phyloP scores from a whole-genome alignment of 2,888 invertebrate genomes.

The Keiferia lycopersicella region DNA sequence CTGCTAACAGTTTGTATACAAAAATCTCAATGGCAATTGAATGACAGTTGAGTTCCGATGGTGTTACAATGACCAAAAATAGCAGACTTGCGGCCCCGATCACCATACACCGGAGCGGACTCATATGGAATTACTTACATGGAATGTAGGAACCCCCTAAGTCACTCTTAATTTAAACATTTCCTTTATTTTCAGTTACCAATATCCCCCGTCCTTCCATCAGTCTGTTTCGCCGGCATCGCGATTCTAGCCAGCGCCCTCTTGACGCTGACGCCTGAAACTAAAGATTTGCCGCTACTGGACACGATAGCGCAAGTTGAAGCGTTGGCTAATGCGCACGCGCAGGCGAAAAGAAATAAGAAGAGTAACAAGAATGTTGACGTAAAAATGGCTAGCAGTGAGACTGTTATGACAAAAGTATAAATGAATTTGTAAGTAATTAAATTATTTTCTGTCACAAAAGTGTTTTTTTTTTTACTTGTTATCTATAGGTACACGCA shows the following conservation, averaged over 20 bases:
- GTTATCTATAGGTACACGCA: no score
- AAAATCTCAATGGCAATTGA: no score
- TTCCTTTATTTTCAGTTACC: conserved; percentile 56
- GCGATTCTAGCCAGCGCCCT: conserved; percentile 56
- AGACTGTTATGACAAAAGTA: conserved; percentile 22
- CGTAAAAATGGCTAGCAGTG: conserved; percentile 11
- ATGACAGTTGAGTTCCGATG: no score
- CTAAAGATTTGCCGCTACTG: conserved; percentile 58
- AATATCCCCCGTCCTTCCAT: conserved; percentile 60
- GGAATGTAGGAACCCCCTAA: no score
- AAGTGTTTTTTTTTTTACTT: no score
- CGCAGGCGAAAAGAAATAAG: conserved; percentile 8
- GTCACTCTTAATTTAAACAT: neutral
- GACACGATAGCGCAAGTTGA: conserved; percentile 66
- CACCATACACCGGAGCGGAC: no score
- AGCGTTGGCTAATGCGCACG: conserved; percentile 35
- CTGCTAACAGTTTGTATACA: no score
- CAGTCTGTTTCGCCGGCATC: conserved; percentile 64
- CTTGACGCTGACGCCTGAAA: conserved; percentile 61
- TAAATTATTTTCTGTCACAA: neutral
- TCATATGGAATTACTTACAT: no score
- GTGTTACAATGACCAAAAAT: no score
- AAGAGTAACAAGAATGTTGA: conserved; percentile 1
- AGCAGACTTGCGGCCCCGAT: no score
- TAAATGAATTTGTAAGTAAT: no score